Conservation (phyloP, 2,888 invertebrate species). For the Hydrotaea cyrtoneurina region DNA sequence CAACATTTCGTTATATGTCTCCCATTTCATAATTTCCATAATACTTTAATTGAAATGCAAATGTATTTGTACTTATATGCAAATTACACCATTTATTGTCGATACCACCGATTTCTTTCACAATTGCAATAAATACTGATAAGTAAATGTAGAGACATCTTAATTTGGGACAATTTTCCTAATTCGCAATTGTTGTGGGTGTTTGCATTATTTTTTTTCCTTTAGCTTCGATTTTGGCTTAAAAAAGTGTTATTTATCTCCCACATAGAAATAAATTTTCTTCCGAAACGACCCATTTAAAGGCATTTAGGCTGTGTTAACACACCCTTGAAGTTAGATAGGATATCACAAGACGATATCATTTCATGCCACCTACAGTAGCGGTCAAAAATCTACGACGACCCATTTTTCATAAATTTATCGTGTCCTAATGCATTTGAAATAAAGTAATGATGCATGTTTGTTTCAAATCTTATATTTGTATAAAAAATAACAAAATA, state of each 20-base stretch:
- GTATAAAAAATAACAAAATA: no score
- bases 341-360: slow-evolving; percentile 29
- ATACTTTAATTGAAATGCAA: background rate
- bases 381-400: no score
- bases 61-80: background rate
- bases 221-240: slow-evolving; percentile 29
- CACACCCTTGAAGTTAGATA: slow-evolving; percentile 49
- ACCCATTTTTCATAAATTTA: no score
- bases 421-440: no score
- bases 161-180: background rate
- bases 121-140: background rate
- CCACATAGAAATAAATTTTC: slow-evolving; percentile 60
- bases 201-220: background rate
- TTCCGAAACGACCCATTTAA: slow-evolving; percentile 50
- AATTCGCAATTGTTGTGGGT: background rate
- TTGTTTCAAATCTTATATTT: no score
- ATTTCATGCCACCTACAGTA: slow-evolving; percentile 39
- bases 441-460: no score
- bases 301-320: slow-evolving; percentile 52
- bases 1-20: no score
- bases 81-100: background rate
- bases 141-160: background rate
- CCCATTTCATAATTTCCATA: no score
- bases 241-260: slow-evolving; percentile 62
- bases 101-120: background rate